Base-by-base conservation (phyloP, 2,113 vertebrate genomes). In the Apus apus region DNA sequence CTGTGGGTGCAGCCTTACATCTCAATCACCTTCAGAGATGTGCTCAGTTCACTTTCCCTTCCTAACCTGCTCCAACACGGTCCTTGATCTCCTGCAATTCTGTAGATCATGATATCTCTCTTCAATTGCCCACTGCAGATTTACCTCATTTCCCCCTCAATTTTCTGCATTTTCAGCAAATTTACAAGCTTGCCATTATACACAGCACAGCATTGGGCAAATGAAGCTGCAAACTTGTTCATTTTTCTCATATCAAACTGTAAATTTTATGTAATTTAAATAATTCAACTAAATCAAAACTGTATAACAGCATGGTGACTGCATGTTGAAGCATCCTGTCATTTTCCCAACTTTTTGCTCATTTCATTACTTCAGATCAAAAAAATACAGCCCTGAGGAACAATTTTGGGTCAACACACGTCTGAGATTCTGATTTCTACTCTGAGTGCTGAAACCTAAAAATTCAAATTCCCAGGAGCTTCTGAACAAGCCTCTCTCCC, bases 11-110 rank as follows among this genome's bases (percentile, higher is more conserved):
- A 45, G 43, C 2, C 25, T 46, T 22, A 29, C 12, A 21, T 53
- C 78, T 32, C 93, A 8, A 43, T 21, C 16, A 18, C 25, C 25
- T 75, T 10, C 36, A 6, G 23, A 22, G 57, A 27, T 22, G 8
- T 36, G 15, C 58, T 50, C 60, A 11, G 38, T 17, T 76, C 11
- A 3, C 14, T 19, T 43, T 20, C n/a, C 23, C 30, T 45, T 34
- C 65, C 58, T 13, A 45, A 27, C 18, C 29, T 7, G 11, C 25
- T 18, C 46, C 2, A 0, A 5, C 3, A 27, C 3, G 2, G 23
- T n/a, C 20, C 15, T 26, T 4, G 10, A 10, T 48, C 38, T 43
- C 48, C 23, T 56, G 20, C 34, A n/a, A 0, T 34, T 30, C 56
- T 57, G 8, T 6, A 43, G 9, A 51, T 5, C 8, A 13, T 4